A percentile compares a stretch with the other conserved stretches of the same genome.
Conservation (phyloP, 2,797 vertebrate genomes). For the Bovichtus variegatus region DNA sequence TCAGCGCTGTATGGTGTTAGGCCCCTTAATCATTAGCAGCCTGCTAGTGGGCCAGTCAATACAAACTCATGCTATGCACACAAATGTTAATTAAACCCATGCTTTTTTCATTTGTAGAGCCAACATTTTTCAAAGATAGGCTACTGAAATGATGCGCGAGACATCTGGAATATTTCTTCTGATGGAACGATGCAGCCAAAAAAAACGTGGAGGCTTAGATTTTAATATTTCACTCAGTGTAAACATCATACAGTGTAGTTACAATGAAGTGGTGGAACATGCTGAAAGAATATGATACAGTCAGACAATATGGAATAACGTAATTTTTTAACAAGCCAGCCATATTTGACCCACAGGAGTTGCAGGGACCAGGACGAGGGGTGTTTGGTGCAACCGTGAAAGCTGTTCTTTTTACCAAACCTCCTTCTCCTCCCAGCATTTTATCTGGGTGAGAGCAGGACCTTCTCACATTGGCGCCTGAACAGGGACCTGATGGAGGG, state of each 20-base stretch:
- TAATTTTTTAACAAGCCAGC: no score
- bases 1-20: neutral
- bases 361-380: no score
- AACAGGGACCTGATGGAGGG: no score
- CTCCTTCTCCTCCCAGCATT: no score
- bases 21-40: neutral
- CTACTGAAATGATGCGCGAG: neutral
- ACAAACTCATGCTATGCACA: neutral
- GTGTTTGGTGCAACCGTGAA: no score
- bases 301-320: no score
- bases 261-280: neutral
- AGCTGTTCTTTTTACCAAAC: no score
- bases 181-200: neutral
- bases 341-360: no score
- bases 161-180: neutral
- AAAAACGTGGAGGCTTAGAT: neutral
- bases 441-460: no score
- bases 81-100: neutral
- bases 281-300: neutral
- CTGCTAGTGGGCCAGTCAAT: neutral
- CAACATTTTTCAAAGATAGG: no score
- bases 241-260: neutral
- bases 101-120: no score
- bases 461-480: no score
- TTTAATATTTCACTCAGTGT: neutral